A percentile compares a stretch with the other conserved stretches of the same genome.
Conservation (phyloP, 1,140 invertebrate species). For the Grapholita molesta region DNA sequence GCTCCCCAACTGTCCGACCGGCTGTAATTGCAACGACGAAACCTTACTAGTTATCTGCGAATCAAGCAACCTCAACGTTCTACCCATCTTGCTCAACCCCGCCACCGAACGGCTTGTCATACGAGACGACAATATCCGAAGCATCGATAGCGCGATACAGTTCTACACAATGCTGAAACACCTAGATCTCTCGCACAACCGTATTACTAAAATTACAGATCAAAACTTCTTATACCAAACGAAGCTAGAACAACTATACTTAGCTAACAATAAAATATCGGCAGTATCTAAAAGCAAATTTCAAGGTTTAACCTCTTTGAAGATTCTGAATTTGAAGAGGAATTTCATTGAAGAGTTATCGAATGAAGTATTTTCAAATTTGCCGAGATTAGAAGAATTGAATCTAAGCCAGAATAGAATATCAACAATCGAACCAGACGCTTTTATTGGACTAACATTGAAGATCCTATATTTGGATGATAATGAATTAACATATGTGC, state of each 20-base stretch:
- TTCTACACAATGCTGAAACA: slow-evolving; percentile 91
- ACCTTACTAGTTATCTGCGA: slow-evolving; percentile 91
- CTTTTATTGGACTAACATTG: slow-evolving; percentile 87
- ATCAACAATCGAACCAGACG: slow-evolving; percentile 85
- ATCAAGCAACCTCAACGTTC: slow-evolving; percentile 89
- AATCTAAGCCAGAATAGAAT: slow-evolving; percentile 94
- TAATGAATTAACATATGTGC: slow-evolving; percentile 88
- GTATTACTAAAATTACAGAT: slow-evolving; percentile 86
- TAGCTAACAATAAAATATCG: slow-evolving; percentile 92
- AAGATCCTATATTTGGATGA: slow-evolving; percentile 90
- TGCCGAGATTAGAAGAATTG: slow-evolving; percentile 88
- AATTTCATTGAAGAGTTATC: slow-evolving; percentile 90
- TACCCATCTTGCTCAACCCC: slow-evolving; percentile 94
- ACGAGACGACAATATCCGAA: slow-evolving; percentile 91
- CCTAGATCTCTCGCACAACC: slow-evolving; percentile 91
- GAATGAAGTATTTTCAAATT: slow-evolving; percentile 85
- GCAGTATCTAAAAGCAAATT: slow-evolving; percentile 88
- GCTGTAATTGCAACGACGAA: slow-evolving; percentile 92
- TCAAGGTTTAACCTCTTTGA: slow-evolving; percentile 86
- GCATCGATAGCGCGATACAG: slow-evolving; percentile 90
- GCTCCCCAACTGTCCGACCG: slow-evolving; percentile 84
- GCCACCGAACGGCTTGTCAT: slow-evolving; percentile 90
- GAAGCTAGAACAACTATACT: slow-evolving; percentile 88
- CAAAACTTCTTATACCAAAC: slow-evolving; percentile 88
- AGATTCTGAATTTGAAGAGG: slow-evolving; percentile 87